Conservation (phyloP, 2,797 vertebrate species). For the Zenarchopterus dispar region DNA sequence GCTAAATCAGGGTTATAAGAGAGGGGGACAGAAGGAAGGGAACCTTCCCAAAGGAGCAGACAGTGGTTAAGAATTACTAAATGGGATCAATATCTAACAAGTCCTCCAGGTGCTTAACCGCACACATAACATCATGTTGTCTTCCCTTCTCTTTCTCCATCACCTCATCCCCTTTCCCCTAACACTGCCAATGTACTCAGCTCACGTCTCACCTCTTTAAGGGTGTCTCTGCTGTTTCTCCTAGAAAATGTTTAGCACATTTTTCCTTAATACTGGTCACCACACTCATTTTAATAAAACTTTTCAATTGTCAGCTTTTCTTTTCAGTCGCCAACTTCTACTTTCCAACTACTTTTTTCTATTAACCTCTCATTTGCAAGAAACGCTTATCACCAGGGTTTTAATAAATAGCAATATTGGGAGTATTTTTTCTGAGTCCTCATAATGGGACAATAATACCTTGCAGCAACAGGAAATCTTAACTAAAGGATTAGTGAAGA, state of each 20-base stretch:
- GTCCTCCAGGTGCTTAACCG: constrained; percentile 33
- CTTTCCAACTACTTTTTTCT: constrained; percentile 24
- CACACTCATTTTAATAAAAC: constrained; percentile 15
- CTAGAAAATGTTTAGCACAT: constrained; percentile 29
- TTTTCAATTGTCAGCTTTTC: constrained; percentile 34
- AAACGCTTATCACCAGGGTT: constrained; percentile 1
- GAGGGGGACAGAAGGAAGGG: constrained; percentile 22
- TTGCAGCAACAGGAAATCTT: too few relatives aligned
- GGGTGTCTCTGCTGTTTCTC: constrained; percentile 1
- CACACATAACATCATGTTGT: neutral
- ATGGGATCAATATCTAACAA: constrained; percentile 82
- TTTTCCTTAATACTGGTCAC: neutral
- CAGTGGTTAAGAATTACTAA: constrained; percentile 78
- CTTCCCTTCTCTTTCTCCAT: neutral
- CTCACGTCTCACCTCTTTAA: too few relatives aligned
- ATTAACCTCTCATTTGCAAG: constrained; percentile 14
- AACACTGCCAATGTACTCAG: neutral
- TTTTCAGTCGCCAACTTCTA: constrained; percentile 14
- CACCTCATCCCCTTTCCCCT: constrained; percentile 8
- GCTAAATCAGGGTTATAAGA: constrained; percentile 20
- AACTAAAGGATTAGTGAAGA: constrained; percentile 7
- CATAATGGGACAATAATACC: too few relatives aligned
- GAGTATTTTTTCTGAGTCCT: too few relatives aligned
- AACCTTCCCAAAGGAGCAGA: constrained; percentile 65
- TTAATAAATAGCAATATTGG: too few relatives aligned